These are phyloP conservation scores for Zhuqinia jingwanae DNA, from an alignment of 2,888 invertebrate species.

Conservation along the genomic window DNA sequence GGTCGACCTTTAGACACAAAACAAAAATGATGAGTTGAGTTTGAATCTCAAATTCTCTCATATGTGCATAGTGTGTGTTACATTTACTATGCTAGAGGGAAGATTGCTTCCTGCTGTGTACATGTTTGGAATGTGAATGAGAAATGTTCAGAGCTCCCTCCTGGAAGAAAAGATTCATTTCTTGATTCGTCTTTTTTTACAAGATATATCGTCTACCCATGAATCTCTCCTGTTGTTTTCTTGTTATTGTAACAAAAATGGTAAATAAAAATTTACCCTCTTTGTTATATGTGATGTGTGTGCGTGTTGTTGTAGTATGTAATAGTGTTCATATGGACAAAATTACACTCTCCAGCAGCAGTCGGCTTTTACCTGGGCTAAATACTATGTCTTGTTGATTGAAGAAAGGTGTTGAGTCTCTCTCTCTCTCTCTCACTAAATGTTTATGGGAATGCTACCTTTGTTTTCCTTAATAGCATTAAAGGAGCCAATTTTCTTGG, in stretches of 20 bases:
- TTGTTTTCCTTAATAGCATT: conserved; percentile 50
- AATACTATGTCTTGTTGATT: conserved; percentile 25
- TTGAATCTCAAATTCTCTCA: too few species aligned
- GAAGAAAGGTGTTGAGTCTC: conserved; percentile 47
- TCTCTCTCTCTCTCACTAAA: too few species aligned
- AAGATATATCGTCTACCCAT: conserved; percentile 34
- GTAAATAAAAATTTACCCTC: conserved; percentile 1
- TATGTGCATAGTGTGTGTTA: neutral
- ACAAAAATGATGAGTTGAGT: neutral
- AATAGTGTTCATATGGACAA: too few species aligned
- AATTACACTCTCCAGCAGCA: conserved; percentile 23
- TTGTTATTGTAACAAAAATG: conserved; percentile 7
- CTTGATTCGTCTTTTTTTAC: conserved; percentile 40
- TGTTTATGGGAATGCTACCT: conserved; percentile 22
- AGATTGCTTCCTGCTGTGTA: conserved; percentile 53
- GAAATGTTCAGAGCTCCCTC: conserved; percentile 45
- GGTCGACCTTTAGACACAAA: neutral
- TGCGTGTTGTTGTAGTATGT: too few species aligned
- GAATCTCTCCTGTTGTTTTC: conserved; percentile 2
- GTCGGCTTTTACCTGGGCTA: conserved; percentile 20
- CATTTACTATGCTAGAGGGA: neutral
- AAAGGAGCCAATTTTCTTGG: conserved; percentile 59
- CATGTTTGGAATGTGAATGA: conserved; percentile 69
- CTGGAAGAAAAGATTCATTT: conserved; percentile 45
- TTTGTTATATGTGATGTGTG: conserved; percentile 16